Evolutionary conservation across 2,797 vertebrate genomes (phyloP), one percentile per base, ranked within the genome.

Genomic region (Catostomus latipinnis): DNA sequence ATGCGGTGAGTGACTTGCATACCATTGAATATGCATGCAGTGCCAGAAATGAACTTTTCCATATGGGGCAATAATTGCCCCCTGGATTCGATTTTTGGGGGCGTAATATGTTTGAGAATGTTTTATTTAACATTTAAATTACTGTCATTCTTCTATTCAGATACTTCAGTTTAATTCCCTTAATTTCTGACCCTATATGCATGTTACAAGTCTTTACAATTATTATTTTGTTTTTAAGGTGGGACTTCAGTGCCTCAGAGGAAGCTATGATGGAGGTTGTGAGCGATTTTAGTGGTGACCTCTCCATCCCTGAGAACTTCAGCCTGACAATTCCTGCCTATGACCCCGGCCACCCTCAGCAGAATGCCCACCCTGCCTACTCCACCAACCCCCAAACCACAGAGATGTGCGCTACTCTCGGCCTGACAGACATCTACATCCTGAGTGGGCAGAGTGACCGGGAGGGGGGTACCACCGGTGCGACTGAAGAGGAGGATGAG

Each of bases 351-450:
- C 94, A 86, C 66, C 95, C 95, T 6, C 95, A 95, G 75, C 91
- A 87, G 11, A 83, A 93, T 0, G 2, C 89, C 54, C 14, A 86
- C 10, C 93, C 95, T 0, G 88, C 94, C 89, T 96, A 93, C 70
- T 91, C 81, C 87, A 94, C 95, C 84, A 98, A 91, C 89, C 96
- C 98, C 1, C 98, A 99, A 91, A 99, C 97, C 0, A 99, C 97
- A 0, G 96, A 98, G 87, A 93, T 99, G 57, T 99, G 97, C 70
- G 96, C 96, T 71, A 95, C 88, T 8, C 86, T 99, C 61, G 94
- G 96, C 13, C 94, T 99, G 86, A 94, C 92, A 0, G 97, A 99
- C 87, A 92, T 97, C 74, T 98, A 98, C 9, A 86, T 91, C 53
- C 90, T 84, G 90, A 94, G 78, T 56, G 94, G 88, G 82, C 93